These are phyloP conservation scores for Ethmia dodecea DNA, from an alignment of 2,888 invertebrate species.

Conservation along the genomic window DNA sequence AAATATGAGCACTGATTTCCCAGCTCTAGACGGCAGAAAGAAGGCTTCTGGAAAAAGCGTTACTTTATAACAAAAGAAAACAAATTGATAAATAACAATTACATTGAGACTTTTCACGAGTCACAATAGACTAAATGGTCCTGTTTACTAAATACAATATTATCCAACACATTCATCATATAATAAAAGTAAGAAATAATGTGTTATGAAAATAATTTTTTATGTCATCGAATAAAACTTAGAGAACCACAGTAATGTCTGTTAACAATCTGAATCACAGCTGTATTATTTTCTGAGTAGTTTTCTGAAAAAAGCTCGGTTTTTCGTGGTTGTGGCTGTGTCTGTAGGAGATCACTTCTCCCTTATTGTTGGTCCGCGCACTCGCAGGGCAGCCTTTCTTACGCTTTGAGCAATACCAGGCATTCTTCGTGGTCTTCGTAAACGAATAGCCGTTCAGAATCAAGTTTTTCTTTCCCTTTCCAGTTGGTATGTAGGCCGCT, in stretches of 20 bases:
- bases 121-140: too few species aligned
- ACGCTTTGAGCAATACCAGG: constrained; percentile 46
- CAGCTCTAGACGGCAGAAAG: constrained; percentile 65
- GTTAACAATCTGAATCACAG: too few species aligned
- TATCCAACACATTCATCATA: too few species aligned
- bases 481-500: constrained; percentile 49
- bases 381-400: constrained; percentile 39
- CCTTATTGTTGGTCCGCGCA: constrained; percentile 49
- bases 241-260: too few species aligned
- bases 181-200: too few species aligned
- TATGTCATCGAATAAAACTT: too few species aligned
- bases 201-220: too few species aligned
- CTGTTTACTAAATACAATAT: too few species aligned
- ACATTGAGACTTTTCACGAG: too few species aligned
- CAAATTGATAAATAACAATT: too few species aligned
- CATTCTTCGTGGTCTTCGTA: constrained; percentile 28
- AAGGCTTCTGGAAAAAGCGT: constrained; percentile 54
- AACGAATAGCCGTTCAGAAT: constrained; percentile 54
- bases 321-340: constrained; percentile 50
- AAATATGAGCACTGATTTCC: constrained; percentile 67
- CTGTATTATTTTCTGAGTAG: constrained; percentile 40
- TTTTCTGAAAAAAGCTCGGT: constrained; percentile 47
- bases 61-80: neutral
- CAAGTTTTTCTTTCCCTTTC: constrained; percentile 44
- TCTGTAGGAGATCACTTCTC: constrained; percentile 37